phyloP scores from a whole-genome alignment of 2,797 vertebrate genomes.

The Melanotaenia boesemani region DNA sequence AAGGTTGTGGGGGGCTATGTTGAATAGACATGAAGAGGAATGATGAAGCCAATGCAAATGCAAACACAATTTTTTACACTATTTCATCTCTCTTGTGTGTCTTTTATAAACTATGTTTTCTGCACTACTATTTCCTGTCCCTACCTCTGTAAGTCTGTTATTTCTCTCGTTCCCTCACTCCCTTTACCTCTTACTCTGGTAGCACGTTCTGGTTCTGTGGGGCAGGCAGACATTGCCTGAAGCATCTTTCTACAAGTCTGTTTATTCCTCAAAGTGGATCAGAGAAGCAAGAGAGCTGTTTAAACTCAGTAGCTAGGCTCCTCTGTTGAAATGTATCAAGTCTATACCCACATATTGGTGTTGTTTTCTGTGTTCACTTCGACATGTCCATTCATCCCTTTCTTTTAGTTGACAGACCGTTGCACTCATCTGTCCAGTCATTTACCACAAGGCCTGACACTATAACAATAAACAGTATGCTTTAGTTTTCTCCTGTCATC shows the following conservation, averaged over 20 bases:
- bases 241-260: slow-evolving; percentile 72
- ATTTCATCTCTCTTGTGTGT: slow-evolving; percentile 28
- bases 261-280: slow-evolving; percentile 80
- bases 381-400: slow-evolving; percentile 17
- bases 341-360: slow-evolving; percentile 49
- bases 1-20: slow-evolving; percentile 38
- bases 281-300: slow-evolving; percentile 69
- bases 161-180: slow-evolving; percentile 52
- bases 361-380: slow-evolving; percentile 13
- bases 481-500: slow-evolving; percentile 19
- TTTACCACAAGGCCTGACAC: slow-evolving; percentile 28
- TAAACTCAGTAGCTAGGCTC: slow-evolving; percentile 59
- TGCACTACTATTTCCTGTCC: slow-evolving; percentile 36
- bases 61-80: slow-evolving; percentile 41
- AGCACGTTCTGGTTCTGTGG: slow-evolving; percentile 67
- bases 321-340: slow-evolving; percentile 50
- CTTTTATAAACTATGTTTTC: slow-evolving; percentile 18
- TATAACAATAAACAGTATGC: slow-evolving; percentile 24
- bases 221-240: slow-evolving; percentile 75
- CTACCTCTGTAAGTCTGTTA: slow-evolving; percentile 44
- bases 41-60: slow-evolving; percentile 58
- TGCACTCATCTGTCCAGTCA: slow-evolving; percentile 30
- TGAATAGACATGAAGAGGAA: slow-evolving; percentile 35
- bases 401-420: slow-evolving; percentile 11
- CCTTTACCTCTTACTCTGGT: slow-evolving; percentile 61